Base-by-base conservation (phyloP, 1,140 invertebrate species). In the Listronotus bonariensis region DNA sequence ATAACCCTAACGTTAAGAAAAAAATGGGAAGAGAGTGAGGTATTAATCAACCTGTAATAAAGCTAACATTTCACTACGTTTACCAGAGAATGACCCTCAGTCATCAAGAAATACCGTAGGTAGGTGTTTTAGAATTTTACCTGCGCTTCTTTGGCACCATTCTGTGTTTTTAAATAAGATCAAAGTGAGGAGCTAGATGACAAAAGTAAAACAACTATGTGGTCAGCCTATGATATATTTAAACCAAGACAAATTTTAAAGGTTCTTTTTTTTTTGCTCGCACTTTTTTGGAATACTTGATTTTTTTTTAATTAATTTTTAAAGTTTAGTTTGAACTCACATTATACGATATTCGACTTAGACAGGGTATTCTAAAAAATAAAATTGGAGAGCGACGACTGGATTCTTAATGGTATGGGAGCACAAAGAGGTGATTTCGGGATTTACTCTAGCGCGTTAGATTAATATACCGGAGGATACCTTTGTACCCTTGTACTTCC, bases 41-140 rank as follows among this genome's bases (percentile, higher is more conserved):
- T n/a, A n/a, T n/a, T n/a, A n/a, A n/a, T n/a, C n/a, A n/a, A n/a
- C n/a, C n/a, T n/a, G n/a, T n/a, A 26, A 26, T 26, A 26, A 26
- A 26, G 20, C 20, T 26, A 3, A 26, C 20, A 5, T 26, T 26
- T 26, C 5, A 26, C 2, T 26, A 5, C 20, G 5, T 26, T 26
- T 26, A 26, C 10, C 10, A 40, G 56, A 59, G 56, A 59, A 59
- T 40, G 36, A 36, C 56, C 55, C 55, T 4, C 7, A 6, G 6
- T 32, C 15, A 36, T 6, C 46, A 48, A 20, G 38, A 59, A 18
- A 59, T 31, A 26, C 26, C 36, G 36, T 46, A 58, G 46, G 58
- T 61, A 61, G 58, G 58, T 61, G 58, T 61, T 61, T 61, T 42
- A 61, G 48, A 61, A 61, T 61, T 61, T 61, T 61, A 61, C 58